Conservation (phyloP, 2,797 vertebrate species). For the Gallirallus australis region DNA sequence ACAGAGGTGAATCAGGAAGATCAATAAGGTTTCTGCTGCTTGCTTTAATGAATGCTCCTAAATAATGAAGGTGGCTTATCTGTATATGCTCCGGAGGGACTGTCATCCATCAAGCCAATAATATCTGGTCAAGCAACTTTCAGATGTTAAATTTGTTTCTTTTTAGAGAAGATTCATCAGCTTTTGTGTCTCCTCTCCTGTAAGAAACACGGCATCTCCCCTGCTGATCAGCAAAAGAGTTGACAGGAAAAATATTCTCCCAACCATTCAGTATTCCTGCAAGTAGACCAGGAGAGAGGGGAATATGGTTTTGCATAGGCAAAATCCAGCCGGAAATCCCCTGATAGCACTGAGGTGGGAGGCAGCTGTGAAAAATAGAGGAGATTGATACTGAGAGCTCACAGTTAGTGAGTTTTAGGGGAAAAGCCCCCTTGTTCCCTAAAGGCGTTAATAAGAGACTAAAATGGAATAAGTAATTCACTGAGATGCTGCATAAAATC, state of each 20-base stretch:
- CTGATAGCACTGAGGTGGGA: background rate
- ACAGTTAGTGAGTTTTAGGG: constrained; percentile 2
- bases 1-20: constrained; percentile 8
- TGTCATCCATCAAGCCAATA: constrained; percentile 52
- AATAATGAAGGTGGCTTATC: constrained; percentile 51
- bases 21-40: constrained; percentile 46
- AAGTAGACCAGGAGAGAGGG: background rate
- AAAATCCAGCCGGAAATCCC: constrained; percentile 18
- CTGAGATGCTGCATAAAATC: constrained; percentile 22
- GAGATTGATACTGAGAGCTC: constrained; percentile 4
- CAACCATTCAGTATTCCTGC: background rate
- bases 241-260: constrained; percentile 47
- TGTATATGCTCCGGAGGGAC: constrained; percentile 5
- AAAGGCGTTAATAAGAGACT: background rate
- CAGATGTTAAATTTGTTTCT: constrained; percentile 30
- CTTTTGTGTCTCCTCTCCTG: constrained; percentile 28
- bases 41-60: constrained; percentile 58
- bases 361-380: constrained; percentile 5
- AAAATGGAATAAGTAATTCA: constrained; percentile 15
- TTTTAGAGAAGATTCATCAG: constrained; percentile 22
- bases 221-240: background rate
- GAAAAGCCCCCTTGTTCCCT: background rate
- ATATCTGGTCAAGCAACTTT: constrained; percentile 59
- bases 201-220: background rate
- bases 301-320: constrained; percentile 20